phyloP scores from a whole-genome alignment of 2,888 invertebrate species.

The Eutolmus rufibarbis region DNA sequence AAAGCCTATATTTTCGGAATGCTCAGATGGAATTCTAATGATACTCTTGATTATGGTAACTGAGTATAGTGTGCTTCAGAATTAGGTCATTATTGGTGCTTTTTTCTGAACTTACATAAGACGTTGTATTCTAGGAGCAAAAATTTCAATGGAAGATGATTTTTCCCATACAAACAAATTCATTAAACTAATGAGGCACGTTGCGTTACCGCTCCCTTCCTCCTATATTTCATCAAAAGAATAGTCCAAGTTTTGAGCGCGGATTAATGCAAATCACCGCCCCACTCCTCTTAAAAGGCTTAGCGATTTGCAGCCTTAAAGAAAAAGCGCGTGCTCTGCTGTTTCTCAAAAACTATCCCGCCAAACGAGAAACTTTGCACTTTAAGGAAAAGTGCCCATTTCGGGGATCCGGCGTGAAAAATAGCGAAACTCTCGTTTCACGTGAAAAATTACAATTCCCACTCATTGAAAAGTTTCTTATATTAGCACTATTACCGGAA shows the following conservation, averaged over 20 bases:
- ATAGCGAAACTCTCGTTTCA: neutral
- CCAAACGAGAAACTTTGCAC: neutral
- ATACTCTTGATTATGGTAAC: too few species aligned
- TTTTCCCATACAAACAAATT: neutral
- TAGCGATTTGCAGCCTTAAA: neutral
- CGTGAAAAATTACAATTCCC: neutral
- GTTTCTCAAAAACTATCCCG: neutral
- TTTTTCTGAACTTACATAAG: too few species aligned
- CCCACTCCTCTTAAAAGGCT: neutral
- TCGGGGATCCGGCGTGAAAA: neutral
- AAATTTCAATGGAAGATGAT: neutral
- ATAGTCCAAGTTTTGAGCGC: neutral
- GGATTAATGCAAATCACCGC: neutral
- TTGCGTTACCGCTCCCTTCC: neutral
- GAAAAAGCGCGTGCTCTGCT: neutral
- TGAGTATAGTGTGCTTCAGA: too few species aligned
- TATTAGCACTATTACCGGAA: conserved; percentile 6
- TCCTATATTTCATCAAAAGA: neutral
- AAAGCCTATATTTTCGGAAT: too few species aligned
- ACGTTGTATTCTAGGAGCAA: neutral
- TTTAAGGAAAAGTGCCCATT: neutral
- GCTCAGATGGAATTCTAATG: too few species aligned
- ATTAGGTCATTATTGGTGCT: too few species aligned
- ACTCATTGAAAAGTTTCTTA: conserved; percentile 14
- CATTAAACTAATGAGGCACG: neutral